These are phyloP conservation scores for Sphinx pinastri DNA, from an alignment of 2,888 invertebrate genomes.

Conservation along the genomic window DNA sequence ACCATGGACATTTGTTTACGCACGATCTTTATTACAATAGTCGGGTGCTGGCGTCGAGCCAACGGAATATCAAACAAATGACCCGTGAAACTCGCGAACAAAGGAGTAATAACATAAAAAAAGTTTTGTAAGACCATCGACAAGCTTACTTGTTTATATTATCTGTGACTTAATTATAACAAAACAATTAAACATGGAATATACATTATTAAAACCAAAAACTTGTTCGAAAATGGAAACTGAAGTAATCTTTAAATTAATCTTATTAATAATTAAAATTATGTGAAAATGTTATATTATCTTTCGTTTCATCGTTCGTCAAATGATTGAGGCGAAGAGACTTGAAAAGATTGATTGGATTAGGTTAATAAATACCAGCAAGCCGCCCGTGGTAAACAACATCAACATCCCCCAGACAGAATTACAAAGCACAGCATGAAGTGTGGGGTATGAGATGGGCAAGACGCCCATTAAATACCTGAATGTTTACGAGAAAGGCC, in stretches of 20 bases:
- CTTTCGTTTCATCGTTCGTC: too few relatives aligned
- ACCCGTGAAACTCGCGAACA: constrained; percentile 1
- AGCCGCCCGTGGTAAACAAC: too few relatives aligned
- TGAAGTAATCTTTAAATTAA: too few relatives aligned
- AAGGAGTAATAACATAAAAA: neutral
- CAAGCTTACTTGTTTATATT: neutral
- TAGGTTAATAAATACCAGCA: too few relatives aligned
- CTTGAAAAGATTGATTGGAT: neutral
- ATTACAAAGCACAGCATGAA: too few relatives aligned
- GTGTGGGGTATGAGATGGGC: too few relatives aligned
- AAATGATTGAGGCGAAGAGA: neutral
- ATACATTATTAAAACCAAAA: neutral
- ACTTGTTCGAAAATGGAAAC: too few relatives aligned
- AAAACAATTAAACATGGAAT: neutral
- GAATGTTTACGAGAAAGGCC: neutral
- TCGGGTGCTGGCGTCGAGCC: constrained; percentile 10
- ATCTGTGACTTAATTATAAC: neutral
- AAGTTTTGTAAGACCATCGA: neutral
- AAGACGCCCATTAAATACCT: neutral
- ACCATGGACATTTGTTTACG: constrained; percentile 6
- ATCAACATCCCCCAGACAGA: too few relatives aligned
- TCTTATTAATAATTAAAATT: too few relatives aligned
- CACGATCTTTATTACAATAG: constrained; percentile 2
- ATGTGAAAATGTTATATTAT: too few relatives aligned
- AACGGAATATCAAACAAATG: constrained; percentile 27